A percentile compares a stretch with the other conserved stretches of the same genome.
Conservation (phyloP, 2,797 vertebrate genomes). For the Neoniphon sammara region DNA sequence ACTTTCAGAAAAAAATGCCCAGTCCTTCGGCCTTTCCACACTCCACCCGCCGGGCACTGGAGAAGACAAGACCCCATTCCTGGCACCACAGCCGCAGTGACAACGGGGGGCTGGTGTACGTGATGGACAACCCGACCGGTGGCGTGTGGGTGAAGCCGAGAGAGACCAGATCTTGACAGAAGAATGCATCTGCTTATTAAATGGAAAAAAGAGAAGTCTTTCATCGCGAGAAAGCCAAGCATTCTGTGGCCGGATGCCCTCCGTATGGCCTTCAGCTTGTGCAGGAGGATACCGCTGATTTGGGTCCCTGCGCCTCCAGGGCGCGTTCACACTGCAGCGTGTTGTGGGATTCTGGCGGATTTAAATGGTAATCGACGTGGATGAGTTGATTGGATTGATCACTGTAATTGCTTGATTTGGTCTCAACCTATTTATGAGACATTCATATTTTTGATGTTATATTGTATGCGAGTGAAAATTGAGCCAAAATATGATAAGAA, state of each 20-base stretch:
- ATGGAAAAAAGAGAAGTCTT: not conserved
- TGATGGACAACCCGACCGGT: conserved; percentile 82
- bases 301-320: not conserved
- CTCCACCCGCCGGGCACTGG: conserved; percentile 6
- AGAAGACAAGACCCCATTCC: conserved; percentile 21
- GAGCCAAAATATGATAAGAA: not conserved
- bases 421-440: conserved; percentile 19
- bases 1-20: conserved; percentile 51
- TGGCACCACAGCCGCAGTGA: conserved; percentile 59
- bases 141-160: conserved; percentile 82
- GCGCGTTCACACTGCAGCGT: not conserved
- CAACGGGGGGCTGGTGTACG: conserved; percentile 75
- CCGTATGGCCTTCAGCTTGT: not conserved
- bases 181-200: not conserved
- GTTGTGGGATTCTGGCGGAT: not conserved
- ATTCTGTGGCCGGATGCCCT: not conserved
- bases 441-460: not conserved
- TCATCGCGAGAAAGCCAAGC: conserved; percentile 15
- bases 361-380: not conserved
- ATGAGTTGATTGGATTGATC: conserved; percentile 29
- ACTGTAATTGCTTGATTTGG: conserved; percentile 42
- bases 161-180: conserved; percentile 71
- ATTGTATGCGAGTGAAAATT: not conserved
- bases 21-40: conserved; percentile 3
- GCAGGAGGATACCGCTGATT: conserved; percentile 15